A percentile compares a stretch with the other conserved stretches of the same genome.
Evolutionary conservation across 2,113 vertebrate species (phyloP).

Genomic region (Sceloporus tristichus): DNA sequence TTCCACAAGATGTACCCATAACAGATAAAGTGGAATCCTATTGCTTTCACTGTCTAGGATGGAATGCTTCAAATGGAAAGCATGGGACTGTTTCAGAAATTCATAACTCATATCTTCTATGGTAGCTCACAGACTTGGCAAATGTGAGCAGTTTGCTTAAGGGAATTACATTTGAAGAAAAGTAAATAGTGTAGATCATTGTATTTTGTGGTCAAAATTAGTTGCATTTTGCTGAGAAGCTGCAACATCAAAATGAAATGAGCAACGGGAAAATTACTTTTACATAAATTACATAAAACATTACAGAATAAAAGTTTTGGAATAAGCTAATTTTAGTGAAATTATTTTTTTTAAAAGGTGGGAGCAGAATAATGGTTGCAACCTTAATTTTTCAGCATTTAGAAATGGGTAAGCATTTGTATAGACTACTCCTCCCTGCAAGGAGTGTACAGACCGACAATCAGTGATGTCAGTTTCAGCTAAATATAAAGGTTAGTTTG

Average conservation of each 20-base stretch:
- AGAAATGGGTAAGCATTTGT: not conserved
- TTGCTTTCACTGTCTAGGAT: no score
- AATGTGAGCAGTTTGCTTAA: no score
- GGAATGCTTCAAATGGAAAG: not conserved
- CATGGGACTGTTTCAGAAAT: fast-evolving
- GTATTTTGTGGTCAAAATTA: fast-evolving
- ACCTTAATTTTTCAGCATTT: not conserved
- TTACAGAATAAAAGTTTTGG: not conserved
- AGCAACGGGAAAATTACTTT: not conserved
- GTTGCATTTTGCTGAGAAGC: not conserved
- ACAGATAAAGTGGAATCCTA: no score
- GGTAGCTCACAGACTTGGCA: fast-evolving
- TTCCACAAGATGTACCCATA: no score
- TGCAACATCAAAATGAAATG: not conserved
- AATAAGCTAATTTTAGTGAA: not conserved
- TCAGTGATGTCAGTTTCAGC: slow-evolving; percentile 8
- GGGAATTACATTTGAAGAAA: no score
- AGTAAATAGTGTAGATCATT: no score
- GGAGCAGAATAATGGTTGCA: fast-evolving
- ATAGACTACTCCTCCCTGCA: not conserved
- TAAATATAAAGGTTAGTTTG: slow-evolving; percentile 32
- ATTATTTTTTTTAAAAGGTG: not conserved
- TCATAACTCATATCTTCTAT: not conserved
- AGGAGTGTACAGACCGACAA: not conserved
- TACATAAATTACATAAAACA: no score